A percentile compares a stretch with the other conserved stretches of the same genome.
Conservation (phyloP, 2,888 invertebrate species). For the Tiliacea aurago region DNA sequence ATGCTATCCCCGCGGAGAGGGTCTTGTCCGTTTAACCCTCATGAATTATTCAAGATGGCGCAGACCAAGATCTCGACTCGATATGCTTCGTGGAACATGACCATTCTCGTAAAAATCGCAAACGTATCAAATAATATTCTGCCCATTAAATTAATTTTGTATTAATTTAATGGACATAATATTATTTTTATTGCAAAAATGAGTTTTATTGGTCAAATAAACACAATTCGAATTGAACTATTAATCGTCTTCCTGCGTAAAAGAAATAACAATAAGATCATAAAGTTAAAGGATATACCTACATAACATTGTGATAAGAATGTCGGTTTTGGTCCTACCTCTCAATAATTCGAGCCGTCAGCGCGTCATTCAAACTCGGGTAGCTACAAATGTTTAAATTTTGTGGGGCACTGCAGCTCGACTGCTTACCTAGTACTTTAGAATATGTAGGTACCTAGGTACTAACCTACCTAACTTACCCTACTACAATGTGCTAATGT, state of each 20-base stretch:
- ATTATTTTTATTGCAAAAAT: conserved; percentile 30
- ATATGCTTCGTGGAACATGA: conserved; percentile 73
- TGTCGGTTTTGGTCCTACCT: neutral
- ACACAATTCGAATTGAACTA: conserved; percentile 16
- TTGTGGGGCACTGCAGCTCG: neutral
- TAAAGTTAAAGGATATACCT: neutral
- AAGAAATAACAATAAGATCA: neutral
- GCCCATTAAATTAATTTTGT: conserved; percentile 48
- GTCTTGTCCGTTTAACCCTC: conserved; percentile 78
- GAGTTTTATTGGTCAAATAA: conserved; percentile 6
- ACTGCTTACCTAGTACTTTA: neutral
- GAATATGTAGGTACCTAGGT: neutral
- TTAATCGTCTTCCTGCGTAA: conserved; percentile 3
- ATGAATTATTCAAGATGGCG: conserved; percentile 79
- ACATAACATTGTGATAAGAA: neutral
- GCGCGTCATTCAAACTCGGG: neutral
- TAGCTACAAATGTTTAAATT: neutral
- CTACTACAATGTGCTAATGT: neutral
- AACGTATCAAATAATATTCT: conserved; percentile 64
- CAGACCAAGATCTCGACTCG: conserved; percentile 73
- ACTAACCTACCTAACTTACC: neutral
- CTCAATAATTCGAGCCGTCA: neutral
- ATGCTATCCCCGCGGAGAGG: conserved; percentile 67
- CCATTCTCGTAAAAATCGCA: conserved; percentile 70
- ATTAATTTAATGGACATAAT: too few species aligned